phyloP scores from a whole-genome alignment of 2,888 invertebrate species.

The Mythimna albipuncta region DNA sequence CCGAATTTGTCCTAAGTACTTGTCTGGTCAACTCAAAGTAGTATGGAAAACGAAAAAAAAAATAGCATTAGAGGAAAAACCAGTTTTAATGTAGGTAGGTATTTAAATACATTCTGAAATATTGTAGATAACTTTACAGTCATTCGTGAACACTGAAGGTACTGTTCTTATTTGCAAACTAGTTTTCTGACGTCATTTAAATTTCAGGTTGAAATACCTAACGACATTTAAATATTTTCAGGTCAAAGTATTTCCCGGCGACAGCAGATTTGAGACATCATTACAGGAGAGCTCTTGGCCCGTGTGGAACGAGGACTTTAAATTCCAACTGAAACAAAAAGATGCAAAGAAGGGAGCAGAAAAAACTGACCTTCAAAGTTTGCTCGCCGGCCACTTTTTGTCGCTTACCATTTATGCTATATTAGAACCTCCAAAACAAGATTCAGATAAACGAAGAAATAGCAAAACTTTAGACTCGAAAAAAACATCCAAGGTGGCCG shows the following conservation, averaged over 20 bases:
- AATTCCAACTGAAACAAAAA: slow-evolving; percentile 92
- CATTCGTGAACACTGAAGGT: neutral
- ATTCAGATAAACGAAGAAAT: slow-evolving; percentile 80
- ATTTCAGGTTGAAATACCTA: slow-evolving; percentile 24
- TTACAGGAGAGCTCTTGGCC: slow-evolving; percentile 95
- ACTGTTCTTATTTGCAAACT: neutral
- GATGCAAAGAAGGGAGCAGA: slow-evolving; percentile 86
- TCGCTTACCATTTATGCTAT: slow-evolving; percentile 93
- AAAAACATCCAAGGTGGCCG: slow-evolving; percentile 79
- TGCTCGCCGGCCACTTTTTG: slow-evolving; percentile 92
- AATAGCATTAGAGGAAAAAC: slow-evolving; percentile 8
- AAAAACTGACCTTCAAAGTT: slow-evolving; percentile 89
- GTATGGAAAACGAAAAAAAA: neutral
- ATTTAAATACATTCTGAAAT: slow-evolving; percentile 8
- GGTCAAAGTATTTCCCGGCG: slow-evolving; percentile 95
- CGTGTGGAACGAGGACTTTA: slow-evolving; percentile 95
- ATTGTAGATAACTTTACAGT: neutral
- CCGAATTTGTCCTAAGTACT: neutral
- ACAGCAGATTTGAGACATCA: slow-evolving; percentile 94
- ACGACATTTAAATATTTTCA: slow-evolving; percentile 77
- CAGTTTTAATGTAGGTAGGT: too few relatives aligned
- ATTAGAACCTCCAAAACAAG: slow-evolving; percentile 90
- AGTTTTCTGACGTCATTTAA: neutral
- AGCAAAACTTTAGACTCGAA: slow-evolving; percentile 80
- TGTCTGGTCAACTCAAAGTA: neutral